Evolutionary conservation across 2,888 invertebrate species (phyloP).

Genomic region (Orchestes rusci): DNA sequence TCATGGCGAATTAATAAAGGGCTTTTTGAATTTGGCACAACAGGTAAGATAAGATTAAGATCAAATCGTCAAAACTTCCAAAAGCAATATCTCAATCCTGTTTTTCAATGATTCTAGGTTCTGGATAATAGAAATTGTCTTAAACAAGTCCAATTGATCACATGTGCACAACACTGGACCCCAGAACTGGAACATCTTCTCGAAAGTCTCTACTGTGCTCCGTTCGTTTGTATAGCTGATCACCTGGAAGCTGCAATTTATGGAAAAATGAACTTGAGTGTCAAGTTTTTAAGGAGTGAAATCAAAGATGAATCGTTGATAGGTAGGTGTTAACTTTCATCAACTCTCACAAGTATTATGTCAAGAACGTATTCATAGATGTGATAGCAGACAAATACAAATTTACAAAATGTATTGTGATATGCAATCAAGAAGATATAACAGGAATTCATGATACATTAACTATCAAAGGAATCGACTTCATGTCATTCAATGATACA

Average conservation of each 20-base stretch:
- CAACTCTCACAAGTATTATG: not conserved
- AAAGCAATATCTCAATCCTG: no score
- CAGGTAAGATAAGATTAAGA: constrained; percentile 32
- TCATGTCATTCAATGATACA: constrained; percentile 32
- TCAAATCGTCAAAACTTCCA: not conserved
- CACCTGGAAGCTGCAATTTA: constrained; percentile 70
- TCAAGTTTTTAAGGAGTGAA: constrained; percentile 39
- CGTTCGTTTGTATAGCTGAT: constrained; percentile 62
- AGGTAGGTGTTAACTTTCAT: constrained; percentile 34
- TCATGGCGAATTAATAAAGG: constrained; percentile 47
- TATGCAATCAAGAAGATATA: constrained; percentile 57
- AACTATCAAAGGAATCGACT: constrained; percentile 30
- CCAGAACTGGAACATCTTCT: constrained; percentile 50
- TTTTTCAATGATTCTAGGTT: constrained; percentile 11
- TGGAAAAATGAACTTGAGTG: constrained; percentile 48
- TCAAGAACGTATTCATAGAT: constrained; percentile 33
- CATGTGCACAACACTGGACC: constrained; percentile 60
- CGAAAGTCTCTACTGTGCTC: constrained; percentile 47
- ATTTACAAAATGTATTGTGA: constrained; percentile 52
- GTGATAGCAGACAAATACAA: constrained; percentile 46
- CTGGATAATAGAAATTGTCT: constrained; percentile 43
- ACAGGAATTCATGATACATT: constrained; percentile 33
- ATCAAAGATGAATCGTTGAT: constrained; percentile 43
- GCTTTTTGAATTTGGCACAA: constrained; percentile 44
- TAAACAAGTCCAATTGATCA: constrained; percentile 51